These are phyloP conservation scores for Selene dorsalis DNA, from an alignment of 2,797 vertebrate genomes.

Conservation along the genomic window DNA sequence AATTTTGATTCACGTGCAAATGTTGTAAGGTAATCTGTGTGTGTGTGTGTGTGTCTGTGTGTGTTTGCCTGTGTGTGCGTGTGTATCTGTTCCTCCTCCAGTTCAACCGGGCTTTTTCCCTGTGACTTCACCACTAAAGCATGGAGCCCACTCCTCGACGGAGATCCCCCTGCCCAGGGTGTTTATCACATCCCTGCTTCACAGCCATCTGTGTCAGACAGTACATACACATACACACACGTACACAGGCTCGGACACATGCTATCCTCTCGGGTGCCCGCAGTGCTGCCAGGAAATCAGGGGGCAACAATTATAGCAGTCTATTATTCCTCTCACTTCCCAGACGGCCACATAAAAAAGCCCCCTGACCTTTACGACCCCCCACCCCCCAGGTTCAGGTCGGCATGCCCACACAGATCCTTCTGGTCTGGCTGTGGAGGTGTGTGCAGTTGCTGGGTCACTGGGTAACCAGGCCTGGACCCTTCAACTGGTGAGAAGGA, in stretches of 20 bases:
- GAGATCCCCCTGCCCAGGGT: conserved; percentile 85
- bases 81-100: conserved; percentile 72
- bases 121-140: conserved; percentile 85
- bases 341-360: conserved; percentile 73
- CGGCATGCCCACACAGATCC: conserved; percentile 51
- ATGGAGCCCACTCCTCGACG: conserved; percentile 82
- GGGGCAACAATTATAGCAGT: conserved; percentile 78
- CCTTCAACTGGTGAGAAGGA: conserved; percentile 41
- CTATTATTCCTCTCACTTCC: conserved; percentile 80
- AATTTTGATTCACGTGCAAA: conserved; percentile 62
- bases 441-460: conserved; percentile 66
- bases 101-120: conserved; percentile 80
- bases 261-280: conserved; percentile 71
- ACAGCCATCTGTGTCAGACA: conserved; percentile 75
- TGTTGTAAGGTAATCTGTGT: conserved; percentile 68
- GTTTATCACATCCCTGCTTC: conserved; percentile 81
- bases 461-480: conserved; percentile 56
- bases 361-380: conserved; percentile 34
- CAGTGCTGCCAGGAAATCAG: conserved; percentile 76
- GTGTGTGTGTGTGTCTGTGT: conserved; percentile 50
- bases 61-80: background rate
- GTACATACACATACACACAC: conserved; percentile 33
- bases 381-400: conserved; percentile 50
- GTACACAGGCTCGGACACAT: conserved; percentile 52
- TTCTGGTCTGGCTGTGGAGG: conserved; percentile 44